These are phyloP conservation scores for Botia kubotai DNA, from an alignment of 2,797 vertebrate species.

Conservation along the genomic window DNA sequence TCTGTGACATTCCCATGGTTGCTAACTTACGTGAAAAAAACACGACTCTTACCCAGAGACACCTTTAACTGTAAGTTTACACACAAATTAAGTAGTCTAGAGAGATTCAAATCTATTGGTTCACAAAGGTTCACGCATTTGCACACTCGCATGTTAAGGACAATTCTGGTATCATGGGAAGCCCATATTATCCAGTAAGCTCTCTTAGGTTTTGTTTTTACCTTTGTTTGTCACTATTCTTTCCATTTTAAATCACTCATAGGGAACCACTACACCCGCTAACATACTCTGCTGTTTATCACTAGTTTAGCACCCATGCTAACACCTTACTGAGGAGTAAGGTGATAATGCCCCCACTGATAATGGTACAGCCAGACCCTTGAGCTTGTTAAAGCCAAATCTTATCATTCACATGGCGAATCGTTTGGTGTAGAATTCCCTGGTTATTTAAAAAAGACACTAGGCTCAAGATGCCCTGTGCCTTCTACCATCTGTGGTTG, in stretches of 20 bases:
- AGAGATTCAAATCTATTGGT: not conserved
- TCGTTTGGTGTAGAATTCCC: slow-evolving; percentile 1
- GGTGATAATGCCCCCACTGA: not conserved
- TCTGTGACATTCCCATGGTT: slow-evolving; percentile 2
- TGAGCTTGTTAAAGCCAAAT: not conserved
- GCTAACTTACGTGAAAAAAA: not conserved
- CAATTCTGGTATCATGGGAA: no score
- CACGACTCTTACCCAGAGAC: not conserved
- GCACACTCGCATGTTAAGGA: no score
- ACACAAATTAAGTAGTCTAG: slow-evolving; percentile 13
- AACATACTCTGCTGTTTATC: not conserved
- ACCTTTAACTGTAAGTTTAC: not conserved
- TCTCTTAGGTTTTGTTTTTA: not conserved
- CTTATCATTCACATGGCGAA: not conserved
- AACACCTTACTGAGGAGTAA: not conserved
- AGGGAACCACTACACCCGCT: not conserved
- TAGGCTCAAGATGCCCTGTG: slow-evolving; percentile 11
- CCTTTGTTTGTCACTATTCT: not conserved
- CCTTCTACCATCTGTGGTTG: not conserved
- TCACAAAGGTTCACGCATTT: not conserved
- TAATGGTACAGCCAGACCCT: not conserved
- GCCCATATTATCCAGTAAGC: not conserved
- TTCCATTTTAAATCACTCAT: not conserved
- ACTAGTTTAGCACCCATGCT: not conserved
- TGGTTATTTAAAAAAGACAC: slow-evolving; percentile 15